Base-by-base conservation (phyloP, 2,797 vertebrate species). In the Decapterus maruadsi region DNA sequence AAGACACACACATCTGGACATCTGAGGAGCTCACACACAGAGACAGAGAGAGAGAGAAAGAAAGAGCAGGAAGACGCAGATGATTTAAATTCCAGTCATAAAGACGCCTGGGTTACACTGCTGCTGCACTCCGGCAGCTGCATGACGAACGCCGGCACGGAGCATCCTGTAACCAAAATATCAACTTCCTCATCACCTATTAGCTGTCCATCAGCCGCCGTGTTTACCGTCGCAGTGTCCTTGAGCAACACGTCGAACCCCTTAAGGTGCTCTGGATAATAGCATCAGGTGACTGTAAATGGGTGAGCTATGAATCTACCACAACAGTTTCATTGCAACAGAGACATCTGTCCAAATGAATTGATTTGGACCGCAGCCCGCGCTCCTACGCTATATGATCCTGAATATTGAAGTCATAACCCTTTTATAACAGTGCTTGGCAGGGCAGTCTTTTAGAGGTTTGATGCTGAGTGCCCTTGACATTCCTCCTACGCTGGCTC, bases 391-490 rank as follows among this genome's bases (percentile, higher is more conserved):
- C 81, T 66, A 67, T 81, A 86, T 82, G 83, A 90, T 90, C 81
- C 77, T 61, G 84, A 84, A 90, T 91, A 86, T 87, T 91, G 86
- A 90, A 91, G 90, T 78, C 82, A 65, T 89, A 86, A 89, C 80
- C 87, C 75, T 85, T 90, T 89, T 88, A 82, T 78, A 82, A 84
- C 81, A 56, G 81, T 38, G 20, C 82, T 87, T 88, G 90, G 89
- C 88, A 83, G 62, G 63, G 75, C 82, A 64, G 76, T 75, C 78
- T 83, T 62, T 88, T 84, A 74, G 72, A 84, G 81, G 57, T 75
- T 90, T 92, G 87, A 90, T 38, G 82, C 75, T 89, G 77, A 92
- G 80, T 73, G 84, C 77, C 86, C 75, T 84, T 87, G 90, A 91
- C 90, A 79, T 77, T 67, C 73, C 83, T 89, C 83, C 85, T 64